Evolutionary conservation across 92 coral and sea anemone genomes (phyloP).

Genomic region (Parazoanthus swiftii): DNA sequence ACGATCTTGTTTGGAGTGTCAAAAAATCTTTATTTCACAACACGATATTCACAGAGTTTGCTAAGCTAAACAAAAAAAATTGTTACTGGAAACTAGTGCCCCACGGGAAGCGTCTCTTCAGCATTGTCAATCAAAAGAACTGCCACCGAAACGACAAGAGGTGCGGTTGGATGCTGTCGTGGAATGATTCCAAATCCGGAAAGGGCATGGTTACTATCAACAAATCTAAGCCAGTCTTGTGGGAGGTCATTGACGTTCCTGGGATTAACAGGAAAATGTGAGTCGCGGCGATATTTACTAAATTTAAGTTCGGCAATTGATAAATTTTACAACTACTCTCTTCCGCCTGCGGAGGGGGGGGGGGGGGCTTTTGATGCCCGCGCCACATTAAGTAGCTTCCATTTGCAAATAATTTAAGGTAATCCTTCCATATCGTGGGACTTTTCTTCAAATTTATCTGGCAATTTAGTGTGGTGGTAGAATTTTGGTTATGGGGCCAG

Average conservation of each 20-base stretch:
- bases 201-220: not conserved
- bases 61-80: not conserved
- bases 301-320: too few relatives aligned
- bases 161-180: slow-evolving; percentile 6
- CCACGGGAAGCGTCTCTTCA: slow-evolving; percentile 34
- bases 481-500: too few relatives aligned
- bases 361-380: too few relatives aligned
- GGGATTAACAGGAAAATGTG: not conserved
- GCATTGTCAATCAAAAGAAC: slow-evolving; percentile 18
- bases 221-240: not conserved
- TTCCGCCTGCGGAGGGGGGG: too few relatives aligned
- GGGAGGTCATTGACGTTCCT: not conserved
- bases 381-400: too few relatives aligned
- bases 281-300: not conserved
- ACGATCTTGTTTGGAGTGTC: not conserved
- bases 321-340: too few relatives aligned
- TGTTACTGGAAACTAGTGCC: slow-evolving; percentile 40
- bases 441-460: too few relatives aligned
- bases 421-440: too few relatives aligned
- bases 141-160: slow-evolving; percentile 20
- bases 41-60: not conserved
- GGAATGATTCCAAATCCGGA: not conserved
- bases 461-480: too few relatives aligned
- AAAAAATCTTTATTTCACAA: too few relatives aligned
- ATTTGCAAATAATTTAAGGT: too few relatives aligned